A percentile compares a stretch with the other conserved stretches of the same genome.
Evolutionary conservation across 2,888 invertebrate genomes (phyloP).

Genomic region (Rutpela maculata): DNA sequence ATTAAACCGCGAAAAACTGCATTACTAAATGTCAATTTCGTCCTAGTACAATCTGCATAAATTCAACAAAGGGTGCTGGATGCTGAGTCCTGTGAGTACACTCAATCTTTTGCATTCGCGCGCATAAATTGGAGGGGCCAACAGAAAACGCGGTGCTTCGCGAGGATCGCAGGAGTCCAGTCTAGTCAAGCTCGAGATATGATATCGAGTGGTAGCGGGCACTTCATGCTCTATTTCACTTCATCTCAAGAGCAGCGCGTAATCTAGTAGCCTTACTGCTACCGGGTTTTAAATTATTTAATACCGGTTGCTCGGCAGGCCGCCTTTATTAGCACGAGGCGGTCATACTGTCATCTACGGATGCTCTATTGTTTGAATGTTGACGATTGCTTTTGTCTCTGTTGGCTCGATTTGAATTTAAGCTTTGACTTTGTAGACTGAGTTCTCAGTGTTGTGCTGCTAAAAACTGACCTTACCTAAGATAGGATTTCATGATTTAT

Average conservation of each 20-base stretch:
- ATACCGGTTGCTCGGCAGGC: constrained; percentile 30
- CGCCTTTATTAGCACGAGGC: constrained; percentile 20
- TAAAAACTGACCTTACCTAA: constrained; percentile 27
- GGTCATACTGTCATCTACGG: constrained; percentile 22
- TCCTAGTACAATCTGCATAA: constrained; percentile 1
- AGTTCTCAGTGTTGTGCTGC: constrained; percentile 10
- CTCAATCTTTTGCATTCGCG: constrained; percentile 24
- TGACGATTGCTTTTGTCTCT: constrained; percentile 7
- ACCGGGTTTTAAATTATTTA: constrained; percentile 20
- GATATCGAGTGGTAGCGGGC: constrained; percentile 14
- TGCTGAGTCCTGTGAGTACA: constrained; percentile 11
- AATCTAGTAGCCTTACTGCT: constrained; percentile 23
- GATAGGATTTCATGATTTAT: background rate
- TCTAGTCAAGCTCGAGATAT: constrained; percentile 28
- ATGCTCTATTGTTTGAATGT: constrained; percentile 18
- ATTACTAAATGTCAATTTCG: constrained; percentile 13
- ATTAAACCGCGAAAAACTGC: constrained; percentile 17
- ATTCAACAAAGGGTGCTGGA: constrained; percentile 9
- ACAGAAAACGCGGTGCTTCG: constrained; percentile 18
- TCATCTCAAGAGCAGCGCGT: constrained; percentile 10
- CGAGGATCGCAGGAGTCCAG: constrained; percentile 5
- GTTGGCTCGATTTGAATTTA: background rate
- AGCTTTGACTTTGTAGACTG: constrained; percentile 2
- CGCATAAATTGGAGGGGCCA: constrained; percentile 24
- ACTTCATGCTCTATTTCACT: constrained; percentile 1